These are phyloP conservation scores for Oligia latruncula DNA, from an alignment of 2,888 invertebrate species.

Conservation along the genomic window DNA sequence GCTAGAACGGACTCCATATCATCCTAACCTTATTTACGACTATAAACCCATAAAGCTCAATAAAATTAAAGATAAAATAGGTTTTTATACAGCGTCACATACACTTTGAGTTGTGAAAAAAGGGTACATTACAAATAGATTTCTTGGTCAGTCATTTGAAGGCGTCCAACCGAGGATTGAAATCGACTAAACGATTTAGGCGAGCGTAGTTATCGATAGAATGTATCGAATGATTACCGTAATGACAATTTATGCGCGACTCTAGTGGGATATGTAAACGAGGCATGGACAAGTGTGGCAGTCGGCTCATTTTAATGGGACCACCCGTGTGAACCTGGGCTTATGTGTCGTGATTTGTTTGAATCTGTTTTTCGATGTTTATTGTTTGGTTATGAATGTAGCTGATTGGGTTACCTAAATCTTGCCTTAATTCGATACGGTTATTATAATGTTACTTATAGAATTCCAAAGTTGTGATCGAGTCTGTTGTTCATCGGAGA, in stretches of 20 bases:
- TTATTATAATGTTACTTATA: conserved; percentile 37
- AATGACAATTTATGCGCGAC: conserved; percentile 88
- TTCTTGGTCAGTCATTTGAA: conserved; percentile 73
- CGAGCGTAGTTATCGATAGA: conserved; percentile 81
- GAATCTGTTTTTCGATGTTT: conserved; percentile 64
- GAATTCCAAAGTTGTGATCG: conserved; percentile 40
- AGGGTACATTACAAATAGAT: conserved; percentile 72
- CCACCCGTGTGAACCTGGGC: conserved; percentile 80
- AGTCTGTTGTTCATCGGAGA: conserved; percentile 12
- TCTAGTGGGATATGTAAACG: conserved; percentile 86
- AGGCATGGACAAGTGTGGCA: conserved; percentile 79
- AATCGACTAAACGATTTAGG: conserved; percentile 79
- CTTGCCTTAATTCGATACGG: conserved; percentile 51
- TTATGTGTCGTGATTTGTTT: conserved; percentile 69
- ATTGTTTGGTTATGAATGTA: conserved; percentile 59
- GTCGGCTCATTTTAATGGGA: conserved; percentile 80
- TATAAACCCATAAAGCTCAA: conserved; percentile 81
- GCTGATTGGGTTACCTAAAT: conserved; percentile 54
- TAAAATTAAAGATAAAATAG: conserved; percentile 82
- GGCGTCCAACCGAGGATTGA: conserved; percentile 80
- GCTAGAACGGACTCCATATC: conserved; percentile 70
- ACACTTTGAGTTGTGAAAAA: conserved; percentile 70
- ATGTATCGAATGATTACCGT: conserved; percentile 86
- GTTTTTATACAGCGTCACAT: conserved; percentile 72
- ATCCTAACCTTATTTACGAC: conserved; percentile 79